A percentile compares a stretch with the other conserved stretches of the same genome.
These are phyloP conservation scores for Neosilurus hyrtlii DNA, from an alignment of 2,797 vertebrate genomes.

Conservation along the genomic window DNA sequence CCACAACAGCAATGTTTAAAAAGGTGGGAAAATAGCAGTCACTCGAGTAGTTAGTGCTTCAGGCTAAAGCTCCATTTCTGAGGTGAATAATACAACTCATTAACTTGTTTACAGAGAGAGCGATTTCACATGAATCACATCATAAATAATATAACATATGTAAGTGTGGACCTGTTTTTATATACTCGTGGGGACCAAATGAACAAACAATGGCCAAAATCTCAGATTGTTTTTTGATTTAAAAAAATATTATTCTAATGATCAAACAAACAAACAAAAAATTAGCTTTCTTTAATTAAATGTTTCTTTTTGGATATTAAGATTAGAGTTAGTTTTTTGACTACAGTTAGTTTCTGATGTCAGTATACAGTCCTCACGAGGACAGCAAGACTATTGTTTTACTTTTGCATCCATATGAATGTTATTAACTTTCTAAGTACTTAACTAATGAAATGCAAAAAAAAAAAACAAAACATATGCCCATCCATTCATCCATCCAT, in stretches of 20 bases:
- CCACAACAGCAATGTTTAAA: neutral
- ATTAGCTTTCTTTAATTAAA: no score
- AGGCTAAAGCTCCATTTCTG: constrained; percentile 16
- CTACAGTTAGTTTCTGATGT: no score
- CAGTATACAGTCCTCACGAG: no score
- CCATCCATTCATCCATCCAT: no score
- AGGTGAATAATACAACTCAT: constrained; percentile 15
- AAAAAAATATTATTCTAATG: neutral
- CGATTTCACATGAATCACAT: neutral
- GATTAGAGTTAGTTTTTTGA: neutral
- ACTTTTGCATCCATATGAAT: no score
- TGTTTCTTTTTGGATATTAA: neutral
- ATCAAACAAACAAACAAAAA: no score
- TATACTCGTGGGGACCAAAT: neutral
- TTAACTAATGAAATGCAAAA: no score
- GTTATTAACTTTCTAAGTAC: no score
- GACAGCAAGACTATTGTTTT: no score
- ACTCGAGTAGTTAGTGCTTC: constrained; percentile 9
- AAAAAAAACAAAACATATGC: no score
- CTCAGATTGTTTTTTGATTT: neutral
- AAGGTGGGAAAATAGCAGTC: constrained; percentile 14
- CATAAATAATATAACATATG: neutral
- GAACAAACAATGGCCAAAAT: neutral
- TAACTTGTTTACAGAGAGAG: constrained; percentile 14
- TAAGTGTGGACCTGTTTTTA: neutral